Evolutionary conservation across 2,797 vertebrate genomes (phyloP).

Genomic region (Urocyon cinereoargenteus): DNA sequence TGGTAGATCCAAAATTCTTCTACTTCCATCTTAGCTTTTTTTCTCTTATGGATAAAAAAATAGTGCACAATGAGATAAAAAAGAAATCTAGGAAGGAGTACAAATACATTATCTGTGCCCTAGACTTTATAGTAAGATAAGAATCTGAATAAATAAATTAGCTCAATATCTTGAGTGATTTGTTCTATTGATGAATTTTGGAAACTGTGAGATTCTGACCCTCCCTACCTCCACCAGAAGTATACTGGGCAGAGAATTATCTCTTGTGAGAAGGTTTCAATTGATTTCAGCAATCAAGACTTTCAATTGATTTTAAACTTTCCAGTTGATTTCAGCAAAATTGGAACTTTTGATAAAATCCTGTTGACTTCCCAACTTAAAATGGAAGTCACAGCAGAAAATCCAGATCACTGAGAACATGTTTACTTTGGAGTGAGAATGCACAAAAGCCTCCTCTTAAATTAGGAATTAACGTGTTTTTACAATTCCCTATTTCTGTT

Average conservation of each 20-base stretch:
- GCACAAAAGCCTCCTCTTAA: not conserved
- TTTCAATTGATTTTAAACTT: not conserved
- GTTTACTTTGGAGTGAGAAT: slow-evolving; percentile 21
- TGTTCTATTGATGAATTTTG: slow-evolving; percentile 29
- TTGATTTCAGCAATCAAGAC: not conserved
- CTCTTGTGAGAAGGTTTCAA: slow-evolving; percentile 12
- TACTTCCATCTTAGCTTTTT: not conserved
- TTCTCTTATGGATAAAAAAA: not conserved
- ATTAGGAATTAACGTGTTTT: slow-evolving; percentile 45
- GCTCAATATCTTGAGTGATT: not conserved
- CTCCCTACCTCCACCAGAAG: not conserved
- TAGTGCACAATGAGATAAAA: not conserved
- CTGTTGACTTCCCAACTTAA: slow-evolving; percentile 33
- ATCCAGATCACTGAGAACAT: not conserved
- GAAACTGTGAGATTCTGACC: slow-evolving; percentile 2
- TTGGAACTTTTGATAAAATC: slow-evolving; percentile 1
- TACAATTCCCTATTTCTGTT: slow-evolving; percentile 53
- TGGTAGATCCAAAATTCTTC: not conserved
- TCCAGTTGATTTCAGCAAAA: slow-evolving; percentile 28
- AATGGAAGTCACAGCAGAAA: slow-evolving; percentile 38
- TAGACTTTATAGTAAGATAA: slow-evolving; percentile 7
- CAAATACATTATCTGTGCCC: not conserved
- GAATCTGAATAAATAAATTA: slow-evolving; percentile 3
- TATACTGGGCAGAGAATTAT: slow-evolving; percentile 16
- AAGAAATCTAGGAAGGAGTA: not conserved